Evolutionary conservation across 2,888 invertebrate genomes (phyloP), one percentile per base, ranked within the genome.

Genomic region (Carabus problematicus): DNA sequence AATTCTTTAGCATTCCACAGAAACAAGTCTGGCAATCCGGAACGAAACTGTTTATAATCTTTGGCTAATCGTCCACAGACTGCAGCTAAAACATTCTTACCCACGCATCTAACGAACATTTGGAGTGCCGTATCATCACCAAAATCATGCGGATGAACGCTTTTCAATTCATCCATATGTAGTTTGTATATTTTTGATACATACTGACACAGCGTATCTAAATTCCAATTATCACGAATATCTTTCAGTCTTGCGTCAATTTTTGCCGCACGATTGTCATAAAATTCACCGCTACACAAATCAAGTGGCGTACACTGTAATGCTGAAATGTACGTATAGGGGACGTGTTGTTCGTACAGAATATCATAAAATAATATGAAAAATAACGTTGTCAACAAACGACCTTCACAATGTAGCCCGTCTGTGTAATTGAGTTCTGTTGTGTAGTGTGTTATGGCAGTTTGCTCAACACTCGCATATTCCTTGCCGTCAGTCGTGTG

Each of bases 1-100:
- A 83, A 84, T 1, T 83, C 82, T 40, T 75, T 60, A 0, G 78
- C 76, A 79, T 92, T 88, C 93, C 94, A 95, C 11, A 95, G 80
- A 8, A 91, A 87, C 41, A 95, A 86, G 82, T 95, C 95, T 0
- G 95, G 95, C 81, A 95, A 91, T 42, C 95, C 95, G 74, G 89
- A 86, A 70, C 84, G 84, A 72, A 88, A 85, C 74, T 86, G 82
- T n/a, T 85, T 82, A 76, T 86, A 89, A 80, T 89, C 82, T 1
- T 76, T 76, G 0, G 88, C 86, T 55, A 92, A 81, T 40, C 89
- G 84, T 63, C 85, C 81, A 72, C 89, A 89, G 60, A 92, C 83
- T 14, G 85, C 84, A 8, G 84, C 77, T 43, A 89, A 77, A 0
- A 84, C 80, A n/a, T 76, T 72, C 19, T 84, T 76, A 9, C 87